Evolutionary conservation across 2,888 invertebrate species (phyloP).

Genomic region (Machimus rusticus): DNA sequence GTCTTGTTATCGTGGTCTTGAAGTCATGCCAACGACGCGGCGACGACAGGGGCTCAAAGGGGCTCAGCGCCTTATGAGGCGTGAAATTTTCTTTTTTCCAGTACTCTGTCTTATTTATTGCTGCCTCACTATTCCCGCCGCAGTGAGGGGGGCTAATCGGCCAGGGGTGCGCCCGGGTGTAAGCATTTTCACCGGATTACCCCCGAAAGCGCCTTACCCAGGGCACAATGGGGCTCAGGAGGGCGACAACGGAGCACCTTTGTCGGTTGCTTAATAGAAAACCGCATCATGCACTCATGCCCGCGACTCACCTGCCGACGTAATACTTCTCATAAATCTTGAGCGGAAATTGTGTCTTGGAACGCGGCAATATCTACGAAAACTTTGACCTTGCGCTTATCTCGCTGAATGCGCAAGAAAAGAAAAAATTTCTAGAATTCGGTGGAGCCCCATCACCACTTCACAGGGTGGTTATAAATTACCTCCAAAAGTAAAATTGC

Average conservation of each 20-base stretch:
- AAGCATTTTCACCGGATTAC: not conserved
- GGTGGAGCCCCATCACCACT: not conserved
- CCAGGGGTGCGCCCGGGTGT: not conserved
- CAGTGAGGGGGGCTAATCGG: not conserved
- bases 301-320: not conserved
- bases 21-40: not conserved
- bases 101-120: not conserved
- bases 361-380: not conserved
- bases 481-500: not conserved
- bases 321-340: not conserved
- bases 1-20: not conserved
- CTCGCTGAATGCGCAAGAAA: not conserved
- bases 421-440: not conserved
- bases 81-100: conserved; percentile 9
- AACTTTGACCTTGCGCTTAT: not conserved
- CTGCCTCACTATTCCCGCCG: not conserved
- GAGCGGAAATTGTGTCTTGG: not conserved
- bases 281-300: not conserved
- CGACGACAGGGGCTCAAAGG: not conserved
- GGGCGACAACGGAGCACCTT: not conserved
- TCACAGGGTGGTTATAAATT: not conserved
- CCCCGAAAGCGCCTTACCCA: not conserved
- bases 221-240: not conserved
- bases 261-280: not conserved
- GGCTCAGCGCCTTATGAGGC: not conserved